Percentiles rank a stretch among this genome's conserved stretches.
Evolutionary conservation across 2,797 vertebrate genomes (phyloP).

Genomic region (Macroramphosus scolopax): DNA sequence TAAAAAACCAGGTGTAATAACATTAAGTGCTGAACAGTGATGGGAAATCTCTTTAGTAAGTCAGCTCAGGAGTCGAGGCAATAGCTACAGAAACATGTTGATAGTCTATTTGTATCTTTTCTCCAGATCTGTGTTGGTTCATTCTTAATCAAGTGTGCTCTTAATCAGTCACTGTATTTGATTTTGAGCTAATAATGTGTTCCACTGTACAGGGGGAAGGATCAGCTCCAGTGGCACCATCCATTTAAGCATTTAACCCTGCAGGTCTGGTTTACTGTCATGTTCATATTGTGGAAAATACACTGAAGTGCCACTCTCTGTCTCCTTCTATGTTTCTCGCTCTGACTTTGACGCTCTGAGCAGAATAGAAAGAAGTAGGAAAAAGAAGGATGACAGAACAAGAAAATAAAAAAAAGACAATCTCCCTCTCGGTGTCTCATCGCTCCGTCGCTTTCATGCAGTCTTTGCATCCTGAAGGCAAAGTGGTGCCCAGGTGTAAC

Average conservation of each 20-base stretch:
- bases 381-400: conserved; percentile 4
- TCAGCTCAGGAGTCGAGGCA: conserved; percentile 10
- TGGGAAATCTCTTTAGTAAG: conserved; percentile 20
- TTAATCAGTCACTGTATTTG: too few species aligned
- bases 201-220: conserved; percentile 15
- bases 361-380: too few species aligned
- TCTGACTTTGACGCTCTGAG: conserved; percentile 18
- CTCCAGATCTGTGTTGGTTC: neutral
- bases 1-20: conserved; percentile 48
- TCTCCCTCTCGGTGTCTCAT: conserved; percentile 8
- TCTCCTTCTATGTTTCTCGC: conserved; percentile 6
- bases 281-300: conserved; percentile 46
- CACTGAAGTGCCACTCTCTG: conserved; percentile 16
- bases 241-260: conserved; percentile 36
- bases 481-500: conserved; percentile 37
- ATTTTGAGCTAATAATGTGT: neutral
- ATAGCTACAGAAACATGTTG: neutral
- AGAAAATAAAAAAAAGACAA: neutral
- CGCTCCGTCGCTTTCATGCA: conserved; percentile 11
- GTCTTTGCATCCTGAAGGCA: conserved; percentile 21
- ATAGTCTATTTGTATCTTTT: neutral
- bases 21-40: conserved; percentile 45
- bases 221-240: conserved; percentile 10
- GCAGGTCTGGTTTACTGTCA: conserved; percentile 31
- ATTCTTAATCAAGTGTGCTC: too few species aligned